phyloP scores from a whole-genome alignment of 1,140 invertebrate genomes.

The Protaetia brevitarsis region DNA sequence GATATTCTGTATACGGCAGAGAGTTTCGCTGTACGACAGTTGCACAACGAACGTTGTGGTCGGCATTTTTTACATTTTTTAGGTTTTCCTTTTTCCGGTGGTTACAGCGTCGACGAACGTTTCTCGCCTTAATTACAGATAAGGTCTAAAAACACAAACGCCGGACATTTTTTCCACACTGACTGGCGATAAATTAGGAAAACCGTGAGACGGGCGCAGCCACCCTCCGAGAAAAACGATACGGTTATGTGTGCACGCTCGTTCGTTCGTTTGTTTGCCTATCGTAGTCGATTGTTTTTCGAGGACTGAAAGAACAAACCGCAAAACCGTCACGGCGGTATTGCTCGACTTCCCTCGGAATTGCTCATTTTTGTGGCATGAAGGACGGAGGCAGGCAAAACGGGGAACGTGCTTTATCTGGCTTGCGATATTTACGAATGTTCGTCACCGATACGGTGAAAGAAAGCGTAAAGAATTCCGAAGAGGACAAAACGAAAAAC shows the following conservation, averaged over 20 bases:
- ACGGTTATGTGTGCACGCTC: too few species aligned
- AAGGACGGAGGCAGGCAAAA: too few species aligned
- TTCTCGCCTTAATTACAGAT: neutral
- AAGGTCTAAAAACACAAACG: neutral
- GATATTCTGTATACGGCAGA: too few species aligned
- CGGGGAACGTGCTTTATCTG: slow-evolving; percentile 1
- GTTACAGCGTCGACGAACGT: neutral
- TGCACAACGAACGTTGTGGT: too few species aligned
- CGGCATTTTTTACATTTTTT: too few species aligned
- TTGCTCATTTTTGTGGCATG: neutral
- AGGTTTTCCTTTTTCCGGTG: neutral
- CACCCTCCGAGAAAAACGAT: slow-evolving; percentile 5
- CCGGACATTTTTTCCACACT: neutral
- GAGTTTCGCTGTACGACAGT: too few species aligned
- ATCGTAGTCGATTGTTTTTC: slow-evolving; percentile 10
- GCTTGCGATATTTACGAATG: neutral
- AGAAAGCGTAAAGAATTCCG: neutral
- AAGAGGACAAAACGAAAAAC: too few species aligned
- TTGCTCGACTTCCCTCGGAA: neutral
- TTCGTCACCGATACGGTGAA: neutral
- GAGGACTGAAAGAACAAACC: neutral
- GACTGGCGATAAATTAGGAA: neutral
- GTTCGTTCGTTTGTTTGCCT: slow-evolving; percentile 15
- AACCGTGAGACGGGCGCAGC: neutral
- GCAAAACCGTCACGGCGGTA: too few species aligned